Evolutionary conservation across 2,113 vertebrate genomes (phyloP).

Genomic region (Ariopsis seemanni): DNA sequence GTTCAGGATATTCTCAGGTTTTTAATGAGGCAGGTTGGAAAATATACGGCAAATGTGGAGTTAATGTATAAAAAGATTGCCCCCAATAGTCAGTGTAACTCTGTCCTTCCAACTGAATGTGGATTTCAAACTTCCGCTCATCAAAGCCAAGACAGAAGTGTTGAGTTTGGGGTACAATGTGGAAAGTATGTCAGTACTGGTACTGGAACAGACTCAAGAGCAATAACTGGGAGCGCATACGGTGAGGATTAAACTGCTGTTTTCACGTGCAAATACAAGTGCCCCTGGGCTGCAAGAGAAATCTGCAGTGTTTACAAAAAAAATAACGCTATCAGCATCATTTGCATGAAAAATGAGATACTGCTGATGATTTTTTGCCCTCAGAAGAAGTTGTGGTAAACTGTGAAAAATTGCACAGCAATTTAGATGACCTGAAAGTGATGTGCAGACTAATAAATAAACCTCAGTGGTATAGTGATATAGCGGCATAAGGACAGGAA

Average conservation of each 20-base stretch:
- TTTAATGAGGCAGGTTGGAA: not conserved
- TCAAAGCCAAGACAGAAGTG: not conserved
- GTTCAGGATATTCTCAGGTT: not conserved
- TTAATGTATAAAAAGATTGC: not conserved
- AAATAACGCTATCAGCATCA: not conserved
- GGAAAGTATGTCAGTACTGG: not conserved
- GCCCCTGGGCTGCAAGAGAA: not conserved
- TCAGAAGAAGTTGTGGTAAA: not conserved
- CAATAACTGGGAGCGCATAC: not conserved
- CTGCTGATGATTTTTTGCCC: no score
- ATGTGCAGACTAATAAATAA: not conserved
- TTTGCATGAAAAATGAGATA: not conserved
- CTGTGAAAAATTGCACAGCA: not conserved
- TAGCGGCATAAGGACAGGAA: not conserved
- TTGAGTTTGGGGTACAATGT: not conserved
- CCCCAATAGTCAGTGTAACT: not conserved
- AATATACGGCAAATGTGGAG: not conserved
- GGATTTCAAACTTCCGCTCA: not conserved
- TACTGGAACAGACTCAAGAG: constrained; percentile 14
- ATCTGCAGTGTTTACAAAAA: not conserved
- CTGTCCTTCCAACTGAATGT: not conserved
- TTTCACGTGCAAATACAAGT: not conserved
- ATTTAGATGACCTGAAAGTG: not conserved
- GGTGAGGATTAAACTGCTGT: not conserved
- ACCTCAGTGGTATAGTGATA: no score